Evolutionary conservation across 2,113 vertebrate species (phyloP), one percentile per base, ranked within the genome.

Genomic region (Murina feae): DNA sequence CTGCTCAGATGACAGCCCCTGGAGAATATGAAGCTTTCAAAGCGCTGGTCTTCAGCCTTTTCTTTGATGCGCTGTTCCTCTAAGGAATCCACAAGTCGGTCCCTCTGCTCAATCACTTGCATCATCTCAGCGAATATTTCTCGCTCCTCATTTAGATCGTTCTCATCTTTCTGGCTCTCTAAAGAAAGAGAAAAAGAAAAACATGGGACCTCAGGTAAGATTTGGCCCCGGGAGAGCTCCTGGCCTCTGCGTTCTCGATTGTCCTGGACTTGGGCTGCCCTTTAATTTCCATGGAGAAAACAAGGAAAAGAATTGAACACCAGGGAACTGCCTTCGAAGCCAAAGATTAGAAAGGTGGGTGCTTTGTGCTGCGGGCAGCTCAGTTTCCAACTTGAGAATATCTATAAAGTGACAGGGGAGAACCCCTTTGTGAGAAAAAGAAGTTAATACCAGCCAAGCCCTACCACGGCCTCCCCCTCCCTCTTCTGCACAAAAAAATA

Each of bases 61-160:
- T 99, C 99, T 95, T 97, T 98, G 89, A 99, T 81, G 63, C 99
- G 98, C 96, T 99, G 99, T 92, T 99, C 98, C 93, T 99, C 99
- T 89, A 99, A 98, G n/a, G 98, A 90, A 11, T 98, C 97, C 0
- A 99, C 98, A 0, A 99, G 97, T 85, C 86, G 98, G 97, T 99
- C 98, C 53, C 99, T 98, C 89, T 98, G 98, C 98, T 99, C 99
- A 93, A 99, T 98, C 47, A 99, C 98, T 97, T 98, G 98, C 99
- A 99, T 99, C 98, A 99, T 99, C 97, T 99, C 97, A 0, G 95
- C 89, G 96, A 99, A 98, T 94, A 99, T 98, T 96, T 97, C 97
- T 95, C 98, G 97, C 88, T 97, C 97, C 96, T 99, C 98, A 0
- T 96, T 98, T 66, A 98, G 97, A 95, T 99, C 28, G 83, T 96